Base-by-base conservation (phyloP, 2,113 vertebrate genomes). In the Esox niger region DNA sequence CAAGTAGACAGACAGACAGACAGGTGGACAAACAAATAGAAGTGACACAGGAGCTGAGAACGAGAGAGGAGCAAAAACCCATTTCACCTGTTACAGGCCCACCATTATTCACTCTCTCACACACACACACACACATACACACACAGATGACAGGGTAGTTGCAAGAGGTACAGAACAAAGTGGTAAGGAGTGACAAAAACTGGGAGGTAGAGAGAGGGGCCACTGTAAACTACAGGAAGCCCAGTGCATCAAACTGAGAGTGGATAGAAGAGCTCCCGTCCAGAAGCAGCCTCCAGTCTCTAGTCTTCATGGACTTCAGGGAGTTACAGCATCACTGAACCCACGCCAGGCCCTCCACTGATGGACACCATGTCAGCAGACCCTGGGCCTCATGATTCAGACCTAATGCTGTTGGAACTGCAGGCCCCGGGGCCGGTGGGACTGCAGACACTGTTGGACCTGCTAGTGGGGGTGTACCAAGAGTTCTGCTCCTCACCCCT, bases 401-500 rank as follows among this genome's bases (percentile, higher is more conserved):
- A 87, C 62, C 75, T 43, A 43, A 10, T 81, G 78, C 74, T 75
- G 6, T 68, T 76, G 77, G 83, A 66, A 26, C 73, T 85, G 58
- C 80, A 76, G 52, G 70, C 73, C 0, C 64, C 78, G 1, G 83
- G 88, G 49, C 88, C 89, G 9, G 88, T 94, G 63, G 89, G 90
- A 27, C 86, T 93, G 70, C 93, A 95, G 87, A 91, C 92, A 7
- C 80, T 95, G 77, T 85, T 94, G 80, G 94, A 95, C 74, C 90
- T 95, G 61, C 81, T 95, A 75, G 91, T 95, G 58, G 92, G 94
- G 1, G 91, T 95, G 75, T 93, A 93, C 73, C 90, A 95, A 70
- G 94, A 94, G 84, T 90, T 95, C 75, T 83, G 83, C 23, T 79
- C 86, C 6, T 93, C 92, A 0, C 72, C 85, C 7, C 79, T 93